Conservation (phyloP, 2,888 invertebrate genomes). For the Scrobipalpa atriplicella region DNA sequence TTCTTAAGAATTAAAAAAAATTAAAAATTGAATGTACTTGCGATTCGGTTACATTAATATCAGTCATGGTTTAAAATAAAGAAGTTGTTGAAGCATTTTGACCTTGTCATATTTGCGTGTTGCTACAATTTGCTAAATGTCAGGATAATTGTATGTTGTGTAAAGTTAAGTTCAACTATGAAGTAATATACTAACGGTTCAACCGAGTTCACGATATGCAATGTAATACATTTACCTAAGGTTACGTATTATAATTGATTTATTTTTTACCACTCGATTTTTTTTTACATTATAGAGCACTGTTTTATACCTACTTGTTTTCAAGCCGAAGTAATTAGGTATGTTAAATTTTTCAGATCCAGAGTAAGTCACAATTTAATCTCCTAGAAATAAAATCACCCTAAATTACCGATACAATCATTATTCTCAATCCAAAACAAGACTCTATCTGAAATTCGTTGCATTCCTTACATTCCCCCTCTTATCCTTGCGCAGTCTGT, state of each 20-base stretch:
- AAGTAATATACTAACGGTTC: no score
- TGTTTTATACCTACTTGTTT: no score
- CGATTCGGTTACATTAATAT: neutral
- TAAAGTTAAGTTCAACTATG: neutral
- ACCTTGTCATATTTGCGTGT: neutral
- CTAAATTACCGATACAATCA: neutral
- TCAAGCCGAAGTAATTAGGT: no score
- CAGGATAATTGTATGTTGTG: neutral
- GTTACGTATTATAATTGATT: no score
- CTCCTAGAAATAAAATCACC: no score
- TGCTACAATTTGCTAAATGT: neutral
- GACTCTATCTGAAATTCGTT: neutral
- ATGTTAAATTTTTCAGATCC: no score
- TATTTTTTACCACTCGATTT: no score
- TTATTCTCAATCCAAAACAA: neutral
- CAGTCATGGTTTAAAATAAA: neutral
- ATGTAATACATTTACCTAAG: neutral
- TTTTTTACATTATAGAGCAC: no score
- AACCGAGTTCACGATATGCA: neutral
- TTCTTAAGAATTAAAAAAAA: no score
- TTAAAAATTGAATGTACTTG: neutral
- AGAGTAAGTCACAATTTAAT: no score
- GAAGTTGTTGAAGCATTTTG: neutral
- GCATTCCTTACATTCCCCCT: constrained; percentile 18
- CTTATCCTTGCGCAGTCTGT: constrained; percentile 33